Percentiles rank a stretch among this genome's conserved stretches.
Conservation (phyloP, 2,797 vertebrate genomes). For the Podarcis siculus region DNA sequence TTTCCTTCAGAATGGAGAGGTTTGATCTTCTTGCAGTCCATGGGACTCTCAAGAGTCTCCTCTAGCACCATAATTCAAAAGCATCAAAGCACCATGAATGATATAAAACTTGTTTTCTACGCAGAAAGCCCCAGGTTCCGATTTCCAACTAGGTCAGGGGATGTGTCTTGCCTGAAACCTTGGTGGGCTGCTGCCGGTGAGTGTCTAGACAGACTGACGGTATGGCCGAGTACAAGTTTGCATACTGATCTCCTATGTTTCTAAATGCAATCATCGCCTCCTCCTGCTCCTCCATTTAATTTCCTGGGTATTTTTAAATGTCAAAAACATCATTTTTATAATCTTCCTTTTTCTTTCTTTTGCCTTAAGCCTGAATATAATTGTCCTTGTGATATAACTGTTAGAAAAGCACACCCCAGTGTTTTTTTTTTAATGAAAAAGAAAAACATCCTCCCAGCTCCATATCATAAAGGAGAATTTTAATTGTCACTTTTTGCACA, state of each 20-base stretch:
- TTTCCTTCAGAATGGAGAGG: too few relatives aligned
- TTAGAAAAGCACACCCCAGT: constrained; percentile 34
- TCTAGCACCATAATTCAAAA: too few relatives aligned
- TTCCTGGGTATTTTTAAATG: constrained; percentile 74
- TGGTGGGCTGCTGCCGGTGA: too few relatives aligned
- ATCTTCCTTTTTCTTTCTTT: constrained; percentile 67
- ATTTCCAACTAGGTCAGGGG: too few relatives aligned
- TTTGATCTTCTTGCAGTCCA: too few relatives aligned
- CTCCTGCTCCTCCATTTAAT: constrained; percentile 67
- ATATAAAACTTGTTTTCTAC: too few relatives aligned
- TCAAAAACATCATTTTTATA: constrained; percentile 67
- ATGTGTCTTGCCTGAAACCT: too few relatives aligned
- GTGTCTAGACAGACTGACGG: too few relatives aligned
- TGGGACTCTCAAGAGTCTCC: too few relatives aligned
- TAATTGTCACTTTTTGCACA: constrained; percentile 68
- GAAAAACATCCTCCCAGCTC: constrained; percentile 21
- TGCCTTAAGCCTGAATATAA: constrained; percentile 68
- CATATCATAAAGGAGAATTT: constrained; percentile 61
- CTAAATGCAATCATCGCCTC: constrained; percentile 58
- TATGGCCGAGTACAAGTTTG: too few relatives aligned
- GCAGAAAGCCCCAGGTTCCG: too few relatives aligned
- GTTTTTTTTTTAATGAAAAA: neutral
- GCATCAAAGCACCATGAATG: too few relatives aligned
- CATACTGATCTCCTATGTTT: neutral
- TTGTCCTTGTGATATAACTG: constrained; percentile 65